These are phyloP conservation scores for Sporophila hypoxantha DNA, from an alignment of 2,113 vertebrate species.

Conservation along the genomic window DNA sequence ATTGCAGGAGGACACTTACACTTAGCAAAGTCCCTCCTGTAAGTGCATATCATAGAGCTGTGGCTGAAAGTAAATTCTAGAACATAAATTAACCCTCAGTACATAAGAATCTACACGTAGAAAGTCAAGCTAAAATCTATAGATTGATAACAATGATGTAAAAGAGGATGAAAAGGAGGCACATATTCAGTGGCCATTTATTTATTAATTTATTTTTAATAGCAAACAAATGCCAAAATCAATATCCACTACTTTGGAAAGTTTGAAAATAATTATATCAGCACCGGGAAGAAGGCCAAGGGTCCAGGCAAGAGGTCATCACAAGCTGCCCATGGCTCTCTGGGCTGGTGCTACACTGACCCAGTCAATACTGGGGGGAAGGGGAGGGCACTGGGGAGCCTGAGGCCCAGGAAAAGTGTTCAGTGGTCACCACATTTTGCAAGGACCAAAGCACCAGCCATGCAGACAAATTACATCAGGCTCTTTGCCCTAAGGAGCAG, in stretches of 20 bases:
- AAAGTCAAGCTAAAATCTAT: background rate
- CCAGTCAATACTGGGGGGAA: background rate
- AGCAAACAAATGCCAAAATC: background rate
- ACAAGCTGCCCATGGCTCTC: background rate
- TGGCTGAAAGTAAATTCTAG: background rate
- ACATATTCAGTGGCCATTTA: background rate
- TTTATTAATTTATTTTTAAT: background rate
- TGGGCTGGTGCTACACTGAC: background rate
- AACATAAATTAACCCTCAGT: background rate
- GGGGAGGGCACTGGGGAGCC: background rate
- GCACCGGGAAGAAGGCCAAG: background rate
- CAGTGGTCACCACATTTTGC: rapidly evolving
- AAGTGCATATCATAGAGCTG: background rate
- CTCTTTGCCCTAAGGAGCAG: background rate
- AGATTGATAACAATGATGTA: background rate
- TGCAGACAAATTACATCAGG: rapidly evolving
- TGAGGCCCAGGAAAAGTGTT: background rate
- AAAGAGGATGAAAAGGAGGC: background rate
- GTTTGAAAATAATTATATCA: background rate
- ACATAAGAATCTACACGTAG: background rate
- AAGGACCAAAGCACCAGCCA: background rate
- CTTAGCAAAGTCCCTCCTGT: background rate
- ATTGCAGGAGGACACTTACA: background rate
- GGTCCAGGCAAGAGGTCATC: background rate
- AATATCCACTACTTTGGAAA: background rate